Percentiles rank a stretch among this genome's conserved stretches.
Evolutionary conservation across 2,888 invertebrate species (phyloP).

Genomic region (Drosophila rubida): DNA sequence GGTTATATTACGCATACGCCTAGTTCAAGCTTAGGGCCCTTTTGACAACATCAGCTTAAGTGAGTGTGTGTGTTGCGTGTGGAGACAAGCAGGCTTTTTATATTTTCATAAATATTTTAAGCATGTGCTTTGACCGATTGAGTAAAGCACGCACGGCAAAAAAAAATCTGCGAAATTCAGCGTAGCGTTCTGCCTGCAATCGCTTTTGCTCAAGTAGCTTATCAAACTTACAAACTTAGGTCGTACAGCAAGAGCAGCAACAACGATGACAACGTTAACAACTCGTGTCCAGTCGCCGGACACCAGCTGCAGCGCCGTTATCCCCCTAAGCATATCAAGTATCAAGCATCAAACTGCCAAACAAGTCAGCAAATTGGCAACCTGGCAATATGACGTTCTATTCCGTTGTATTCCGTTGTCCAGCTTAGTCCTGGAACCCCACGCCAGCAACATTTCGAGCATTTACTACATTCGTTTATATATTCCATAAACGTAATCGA

Average conservation of each 20-base stretch:
- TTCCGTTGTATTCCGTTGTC: constrained; percentile 31
- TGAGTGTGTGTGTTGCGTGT: too few relatives aligned
- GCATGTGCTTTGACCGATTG: constrained; percentile 52
- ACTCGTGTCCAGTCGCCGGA: constrained; percentile 23
- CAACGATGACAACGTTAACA: constrained; percentile 11
- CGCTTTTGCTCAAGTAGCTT: constrained; percentile 73
- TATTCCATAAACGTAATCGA: constrained; percentile 71
- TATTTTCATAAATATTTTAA: constrained; percentile 81
- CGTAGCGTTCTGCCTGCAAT: constrained; percentile 34
- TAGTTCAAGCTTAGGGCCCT: constrained; percentile 59
- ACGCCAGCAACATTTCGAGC: constrained; percentile 18
- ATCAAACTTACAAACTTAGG: constrained; percentile 59
- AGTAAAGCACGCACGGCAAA: not conserved
- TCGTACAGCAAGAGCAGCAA: constrained; percentile 18
- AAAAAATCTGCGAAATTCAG: constrained; percentile 12
- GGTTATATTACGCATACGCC: constrained; percentile 71
- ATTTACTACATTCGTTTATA: constrained; percentile 44
- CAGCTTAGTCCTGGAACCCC: constrained; percentile 43
- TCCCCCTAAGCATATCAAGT: constrained; percentile 70
- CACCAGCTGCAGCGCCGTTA: constrained; percentile 21
- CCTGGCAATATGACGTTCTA: constrained; percentile 32
- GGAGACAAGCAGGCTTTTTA: constrained; percentile 47
- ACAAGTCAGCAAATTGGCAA: constrained; percentile 74
- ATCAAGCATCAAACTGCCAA: constrained; percentile 62
- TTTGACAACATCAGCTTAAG: constrained; percentile 67